Percentiles rank a stretch among this genome's conserved stretches.
These are phyloP conservation scores for Thaleichthys pacificus DNA, from an alignment of 2,797 vertebrate species.

Conservation along the genomic window DNA sequence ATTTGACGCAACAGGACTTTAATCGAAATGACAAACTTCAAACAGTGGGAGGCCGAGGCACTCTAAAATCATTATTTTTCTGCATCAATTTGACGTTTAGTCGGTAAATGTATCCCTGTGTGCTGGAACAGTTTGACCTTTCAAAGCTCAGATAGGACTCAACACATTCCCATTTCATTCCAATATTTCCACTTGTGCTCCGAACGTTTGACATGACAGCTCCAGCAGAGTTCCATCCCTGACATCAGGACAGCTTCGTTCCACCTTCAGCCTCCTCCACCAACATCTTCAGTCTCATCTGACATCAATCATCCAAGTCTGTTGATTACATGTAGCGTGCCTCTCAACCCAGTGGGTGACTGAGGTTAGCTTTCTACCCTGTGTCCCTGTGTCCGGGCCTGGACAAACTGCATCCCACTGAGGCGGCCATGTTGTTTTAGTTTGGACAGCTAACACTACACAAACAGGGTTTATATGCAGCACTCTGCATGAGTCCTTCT, in stretches of 20 bases:
- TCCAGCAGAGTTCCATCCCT: neutral
- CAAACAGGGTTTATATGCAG: neutral
- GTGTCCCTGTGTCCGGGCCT: too few relatives aligned
- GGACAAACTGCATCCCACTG: too few relatives aligned
- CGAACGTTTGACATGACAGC: neutral
- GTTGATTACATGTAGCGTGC: neutral
- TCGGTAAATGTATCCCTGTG: slow-evolving; percentile 15
- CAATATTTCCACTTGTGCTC: neutral
- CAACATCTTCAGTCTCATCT: too few relatives aligned
- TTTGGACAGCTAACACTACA: neutral
- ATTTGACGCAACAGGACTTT: slow-evolving; percentile 24
- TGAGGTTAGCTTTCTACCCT: too few relatives aligned
- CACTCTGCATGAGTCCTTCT: too few relatives aligned
- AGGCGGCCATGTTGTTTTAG: too few relatives aligned
- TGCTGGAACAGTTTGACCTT: slow-evolving; percentile 16
- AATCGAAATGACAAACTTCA: slow-evolving; percentile 40
- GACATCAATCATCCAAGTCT: neutral
- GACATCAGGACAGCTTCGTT: neutral
- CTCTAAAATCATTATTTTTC: slow-evolving; percentile 25
- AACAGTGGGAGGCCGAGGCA: slow-evolving; percentile 21
- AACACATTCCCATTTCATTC: slow-evolving; percentile 1
- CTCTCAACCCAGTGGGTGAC: neutral
- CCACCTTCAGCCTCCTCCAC: too few relatives aligned
- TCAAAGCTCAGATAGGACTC: neutral
- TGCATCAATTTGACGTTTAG: slow-evolving; percentile 20